A percentile compares a stretch with the other conserved stretches of the same genome.
Evolutionary conservation across 2,797 vertebrate species (phyloP).

Genomic region (Phaenicophaeus curvirostris): DNA sequence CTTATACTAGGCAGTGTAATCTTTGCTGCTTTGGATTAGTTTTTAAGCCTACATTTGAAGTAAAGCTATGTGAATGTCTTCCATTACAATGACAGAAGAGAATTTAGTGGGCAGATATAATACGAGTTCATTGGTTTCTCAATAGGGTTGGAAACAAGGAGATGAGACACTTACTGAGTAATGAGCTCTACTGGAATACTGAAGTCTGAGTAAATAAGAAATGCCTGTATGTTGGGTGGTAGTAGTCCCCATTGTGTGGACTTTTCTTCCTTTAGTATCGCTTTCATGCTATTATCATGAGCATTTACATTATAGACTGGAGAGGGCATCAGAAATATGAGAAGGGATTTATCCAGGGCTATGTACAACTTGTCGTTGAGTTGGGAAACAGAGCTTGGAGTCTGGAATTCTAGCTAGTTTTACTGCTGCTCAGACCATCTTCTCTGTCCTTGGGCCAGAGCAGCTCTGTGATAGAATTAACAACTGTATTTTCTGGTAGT

Average conservation of each 20-base stretch:
- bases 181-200: background rate
- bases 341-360: background rate
- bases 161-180: background rate
- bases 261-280: background rate
- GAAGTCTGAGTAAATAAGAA: background rate
- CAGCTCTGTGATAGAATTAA: background rate
- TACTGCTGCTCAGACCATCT: background rate
- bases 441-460: background rate
- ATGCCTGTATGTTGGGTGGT: rapidly evolving
- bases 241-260: background rate
- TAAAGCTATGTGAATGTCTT: background rate
- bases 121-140: background rate
- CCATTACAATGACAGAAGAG: background rate
- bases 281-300: background rate
- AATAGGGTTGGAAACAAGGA: background rate
- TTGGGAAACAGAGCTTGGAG: background rate
- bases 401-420: background rate
- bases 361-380: background rate
- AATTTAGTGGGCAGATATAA: background rate
- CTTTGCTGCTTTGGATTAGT: background rate
- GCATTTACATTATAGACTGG: background rate
- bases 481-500: background rate
- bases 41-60: background rate
- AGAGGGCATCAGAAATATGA: background rate
- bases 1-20: background rate